Evolutionary conservation across 2,113 vertebrate genomes (phyloP).

Genomic region (Tragelaphus scriptus): DNA sequence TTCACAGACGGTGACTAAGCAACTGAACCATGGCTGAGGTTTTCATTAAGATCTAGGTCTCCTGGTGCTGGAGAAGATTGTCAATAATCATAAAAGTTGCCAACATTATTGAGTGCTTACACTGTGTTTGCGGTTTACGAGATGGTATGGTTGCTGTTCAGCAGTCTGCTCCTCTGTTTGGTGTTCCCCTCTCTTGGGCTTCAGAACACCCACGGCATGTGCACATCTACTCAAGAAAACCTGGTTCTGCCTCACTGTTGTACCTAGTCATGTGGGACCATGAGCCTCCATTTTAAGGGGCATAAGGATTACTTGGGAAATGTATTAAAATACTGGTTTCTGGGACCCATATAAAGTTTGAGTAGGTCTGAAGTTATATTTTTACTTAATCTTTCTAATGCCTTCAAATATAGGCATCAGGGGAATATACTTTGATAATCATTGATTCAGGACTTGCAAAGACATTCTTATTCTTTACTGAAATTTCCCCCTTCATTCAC

Average conservation of each 20-base stretch:
- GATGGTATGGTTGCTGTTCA: not conserved
- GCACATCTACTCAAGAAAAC: not conserved
- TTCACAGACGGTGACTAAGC: slow-evolving; percentile 55
- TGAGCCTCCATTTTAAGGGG: not conserved
- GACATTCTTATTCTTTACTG: not conserved
- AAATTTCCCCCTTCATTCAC: not conserved
- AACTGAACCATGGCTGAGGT: slow-evolving; percentile 55
- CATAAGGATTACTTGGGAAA: not conserved
- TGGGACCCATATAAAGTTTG: not conserved
- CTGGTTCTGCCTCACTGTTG: not conserved
- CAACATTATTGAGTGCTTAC: not conserved
- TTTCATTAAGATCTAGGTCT: slow-evolving; percentile 39
- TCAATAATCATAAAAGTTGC: slow-evolving; percentile 44
- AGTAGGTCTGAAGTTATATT: not conserved
- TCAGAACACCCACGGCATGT: not conserved
- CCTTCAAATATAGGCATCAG: not conserved
- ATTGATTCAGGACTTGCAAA: not conserved
- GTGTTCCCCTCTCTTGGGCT: not conserved
- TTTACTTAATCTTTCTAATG: not conserved
- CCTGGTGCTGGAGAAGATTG: slow-evolving; percentile 53
- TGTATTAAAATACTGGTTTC: not conserved
- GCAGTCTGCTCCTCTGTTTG: not conserved
- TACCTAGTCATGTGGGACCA: no score
- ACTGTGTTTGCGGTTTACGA: not conserved
- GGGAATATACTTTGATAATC: not conserved